Evolutionary conservation across 1,140 invertebrate species (phyloP).

Genomic region (Choristoneura fumiferana): DNA sequence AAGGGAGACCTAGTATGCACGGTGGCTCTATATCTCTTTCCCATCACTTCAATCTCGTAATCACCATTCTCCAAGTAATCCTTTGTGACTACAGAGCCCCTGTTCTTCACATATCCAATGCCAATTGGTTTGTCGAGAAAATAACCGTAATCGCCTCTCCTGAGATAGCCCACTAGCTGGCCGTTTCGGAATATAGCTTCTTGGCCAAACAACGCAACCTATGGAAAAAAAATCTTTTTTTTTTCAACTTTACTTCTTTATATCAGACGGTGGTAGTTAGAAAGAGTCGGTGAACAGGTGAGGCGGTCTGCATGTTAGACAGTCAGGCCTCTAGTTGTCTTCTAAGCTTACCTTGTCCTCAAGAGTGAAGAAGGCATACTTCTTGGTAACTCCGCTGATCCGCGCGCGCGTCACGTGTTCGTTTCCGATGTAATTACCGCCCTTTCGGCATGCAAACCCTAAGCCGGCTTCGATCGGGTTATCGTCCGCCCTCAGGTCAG

Average conservation of each 20-base stretch:
- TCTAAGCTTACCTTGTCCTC: slow-evolving; percentile 79
- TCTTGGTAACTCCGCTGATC: slow-evolving; percentile 84
- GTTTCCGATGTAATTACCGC: slow-evolving; percentile 88
- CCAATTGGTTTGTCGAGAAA: slow-evolving; percentile 84
- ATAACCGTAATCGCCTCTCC: slow-evolving; percentile 90
- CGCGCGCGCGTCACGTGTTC: slow-evolving; percentile 82
- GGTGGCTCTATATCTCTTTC: slow-evolving; percentile 83
- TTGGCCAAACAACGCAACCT: slow-evolving; percentile 88
- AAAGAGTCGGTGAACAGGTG: too few species aligned
- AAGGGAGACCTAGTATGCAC: slow-evolving; percentile 88
- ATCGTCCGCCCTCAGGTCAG: slow-evolving; percentile 89
- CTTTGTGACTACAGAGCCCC: slow-evolving; percentile 78
- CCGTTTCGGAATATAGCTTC: slow-evolving; percentile 91
- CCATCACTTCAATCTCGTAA: slow-evolving; percentile 90
- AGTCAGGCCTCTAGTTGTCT: background rate
- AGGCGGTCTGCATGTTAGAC: too few species aligned
- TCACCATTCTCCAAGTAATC: slow-evolving; percentile 85
- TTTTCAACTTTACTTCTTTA: too few species aligned
- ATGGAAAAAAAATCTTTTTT: slow-evolving; percentile 40
- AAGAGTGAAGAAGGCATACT: slow-evolving; percentile 86
- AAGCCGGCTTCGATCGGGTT: slow-evolving; percentile 92
- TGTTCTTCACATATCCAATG: slow-evolving; percentile 74
- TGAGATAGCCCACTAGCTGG: slow-evolving; percentile 86
- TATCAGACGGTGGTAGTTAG: too few species aligned
- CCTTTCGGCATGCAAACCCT: slow-evolving; percentile 86